Percentiles rank a stretch among this genome's conserved stretches.
Conservation (phyloP, 2,888 invertebrate species). For the Andrena trimmerana region DNA sequence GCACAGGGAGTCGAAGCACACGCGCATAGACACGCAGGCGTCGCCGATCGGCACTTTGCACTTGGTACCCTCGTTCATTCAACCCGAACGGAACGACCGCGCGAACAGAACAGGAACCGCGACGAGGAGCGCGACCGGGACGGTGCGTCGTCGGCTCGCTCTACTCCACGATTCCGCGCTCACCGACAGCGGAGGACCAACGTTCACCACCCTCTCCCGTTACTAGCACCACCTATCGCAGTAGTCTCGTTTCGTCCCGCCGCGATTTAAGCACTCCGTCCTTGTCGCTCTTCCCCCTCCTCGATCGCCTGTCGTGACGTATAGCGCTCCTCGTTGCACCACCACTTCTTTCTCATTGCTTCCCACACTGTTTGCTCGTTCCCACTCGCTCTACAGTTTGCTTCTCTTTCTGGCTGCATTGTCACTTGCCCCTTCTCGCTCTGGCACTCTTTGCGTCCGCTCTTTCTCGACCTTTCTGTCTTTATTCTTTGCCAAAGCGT, state of each 20-base stretch:
- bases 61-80: conserved; percentile 83
- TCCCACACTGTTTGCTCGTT: neutral
- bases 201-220: conserved; percentile 59
- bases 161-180: conserved; percentile 64
- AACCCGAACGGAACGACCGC: conserved; percentile 63
- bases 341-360: neutral
- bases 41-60: conserved; percentile 81
- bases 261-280: neutral
- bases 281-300: conserved; percentile 26
- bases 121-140: conserved; percentile 55
- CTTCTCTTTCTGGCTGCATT: conserved; percentile 1
- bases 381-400: neutral
- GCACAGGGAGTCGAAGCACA: conserved; percentile 96
- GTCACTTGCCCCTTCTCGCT: neutral
- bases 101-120: conserved; percentile 44
- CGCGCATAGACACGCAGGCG: conserved; percentile 92
- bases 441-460: neutral
- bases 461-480: no score
- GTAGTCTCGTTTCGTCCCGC: conserved; percentile 3
- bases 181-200: conserved; percentile 57
- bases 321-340: conserved; percentile 27
- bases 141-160: conserved; percentile 64
- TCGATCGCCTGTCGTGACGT: neutral
- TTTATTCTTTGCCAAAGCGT: no score
- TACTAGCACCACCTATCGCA: conserved; percentile 26